Conservation (phyloP, 2,888 invertebrate species). For the Rapana venosa region DNA sequence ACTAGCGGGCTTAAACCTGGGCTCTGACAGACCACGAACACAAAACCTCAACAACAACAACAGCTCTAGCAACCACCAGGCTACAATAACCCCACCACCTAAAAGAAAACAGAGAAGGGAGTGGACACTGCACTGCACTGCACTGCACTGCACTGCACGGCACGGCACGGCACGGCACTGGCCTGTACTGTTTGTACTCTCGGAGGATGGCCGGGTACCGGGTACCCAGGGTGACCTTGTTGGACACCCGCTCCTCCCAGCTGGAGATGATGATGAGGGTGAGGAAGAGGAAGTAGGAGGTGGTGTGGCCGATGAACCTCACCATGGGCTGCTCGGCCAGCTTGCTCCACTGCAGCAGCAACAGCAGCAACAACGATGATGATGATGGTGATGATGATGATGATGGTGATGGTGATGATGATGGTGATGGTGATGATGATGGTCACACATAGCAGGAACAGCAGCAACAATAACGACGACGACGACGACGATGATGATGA, state of each 20-base stretch:
- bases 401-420: too few species aligned
- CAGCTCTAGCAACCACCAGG: too few species aligned
- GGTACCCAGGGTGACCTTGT: slow-evolving; percentile 42
- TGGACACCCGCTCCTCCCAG: slow-evolving; percentile 42
- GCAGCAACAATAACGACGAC: not conserved
- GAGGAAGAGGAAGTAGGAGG: slow-evolving; percentile 63
- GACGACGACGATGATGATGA: not conserved
- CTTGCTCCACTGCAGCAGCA: slow-evolving; percentile 56
- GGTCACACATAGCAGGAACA: not conserved
- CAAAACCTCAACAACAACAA: too few species aligned
- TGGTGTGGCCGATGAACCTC: slow-evolving; percentile 74
- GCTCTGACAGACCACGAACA: too few species aligned
- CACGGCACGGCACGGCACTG: too few species aligned
- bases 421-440: too few species aligned
- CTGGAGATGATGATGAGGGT: slow-evolving; percentile 62
- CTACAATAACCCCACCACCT: too few species aligned
- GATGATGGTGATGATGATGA: too few species aligned
- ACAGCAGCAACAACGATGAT: not conserved
- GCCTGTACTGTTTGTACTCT: slow-evolving; percentile 34
- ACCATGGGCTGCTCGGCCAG: slow-evolving; percentile 71
- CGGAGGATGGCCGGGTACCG: not conserved
- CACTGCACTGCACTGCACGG: not conserved
- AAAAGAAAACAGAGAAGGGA: too few species aligned
- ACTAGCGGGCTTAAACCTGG: too few species aligned
- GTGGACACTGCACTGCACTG: not conserved